Evolutionary conservation across 2,888 invertebrate species (phyloP).

Genomic region (Amphipyra berbera): DNA sequence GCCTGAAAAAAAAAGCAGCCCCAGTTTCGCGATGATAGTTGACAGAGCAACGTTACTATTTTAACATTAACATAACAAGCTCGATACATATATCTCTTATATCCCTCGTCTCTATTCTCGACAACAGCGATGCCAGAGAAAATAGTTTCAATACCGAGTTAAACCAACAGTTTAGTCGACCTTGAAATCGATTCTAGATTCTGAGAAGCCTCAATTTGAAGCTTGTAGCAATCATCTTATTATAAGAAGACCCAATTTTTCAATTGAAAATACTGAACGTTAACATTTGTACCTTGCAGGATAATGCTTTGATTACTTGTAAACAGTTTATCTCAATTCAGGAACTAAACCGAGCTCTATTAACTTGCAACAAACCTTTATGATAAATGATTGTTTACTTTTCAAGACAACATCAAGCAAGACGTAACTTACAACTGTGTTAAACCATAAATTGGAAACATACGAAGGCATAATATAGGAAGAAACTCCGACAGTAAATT

Average conservation of each 20-base stretch:
- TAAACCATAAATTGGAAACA: conserved; percentile 29
- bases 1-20: too few relatives aligned
- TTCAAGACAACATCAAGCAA: conserved; percentile 5
- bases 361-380: conserved; percentile 4
- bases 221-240: neutral
- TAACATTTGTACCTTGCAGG: neutral
- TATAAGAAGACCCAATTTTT: conserved; percentile 8
- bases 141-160: neutral
- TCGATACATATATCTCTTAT: conserved; percentile 4
- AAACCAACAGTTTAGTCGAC: neutral
- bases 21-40: conserved; percentile 5
- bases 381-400: conserved; percentile 12
- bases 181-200: conserved; percentile 8
- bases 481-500: conserved; percentile 32
- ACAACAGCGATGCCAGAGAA: conserved; percentile 1
- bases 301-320: conserved; percentile 6
- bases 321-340: neutral
- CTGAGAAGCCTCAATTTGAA: conserved; percentile 5
- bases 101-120: conserved; percentile 1
- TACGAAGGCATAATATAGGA: conserved; percentile 22
- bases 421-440: conserved; percentile 2
- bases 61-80: too few relatives aligned
- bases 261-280: conserved; percentile 6
- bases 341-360: neutral
- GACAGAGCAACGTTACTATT: too few relatives aligned